Percentiles rank a stretch among this genome's conserved stretches.
Conservation (phyloP, 2,888 invertebrate species). For the Lasioglossum lativentre region DNA sequence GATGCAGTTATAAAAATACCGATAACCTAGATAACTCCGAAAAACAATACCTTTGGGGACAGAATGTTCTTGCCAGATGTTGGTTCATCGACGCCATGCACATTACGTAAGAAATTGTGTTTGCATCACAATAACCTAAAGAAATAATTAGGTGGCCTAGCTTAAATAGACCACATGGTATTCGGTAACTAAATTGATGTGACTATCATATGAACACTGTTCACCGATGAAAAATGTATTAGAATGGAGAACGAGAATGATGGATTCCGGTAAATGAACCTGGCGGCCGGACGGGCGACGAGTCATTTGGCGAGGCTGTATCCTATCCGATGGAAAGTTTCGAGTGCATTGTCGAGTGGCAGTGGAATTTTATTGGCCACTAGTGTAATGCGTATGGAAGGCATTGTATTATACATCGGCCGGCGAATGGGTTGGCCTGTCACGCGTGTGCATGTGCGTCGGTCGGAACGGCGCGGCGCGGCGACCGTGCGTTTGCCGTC, state of each 20-base stretch:
- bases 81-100: no score
- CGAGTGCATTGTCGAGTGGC: not conserved
- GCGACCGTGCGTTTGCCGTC: slow-evolving; percentile 30
- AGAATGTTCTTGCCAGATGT: no score
- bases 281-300: not conserved
- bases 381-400: not conserved
- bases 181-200: no score
- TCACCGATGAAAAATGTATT: not conserved
- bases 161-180: no score
- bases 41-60: no score
- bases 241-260: not conserved
- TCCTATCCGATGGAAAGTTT: not conserved
- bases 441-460: not conserved
- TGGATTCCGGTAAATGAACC: not conserved
- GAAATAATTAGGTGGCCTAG: no score
- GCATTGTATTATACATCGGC: not conserved
- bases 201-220: no score
- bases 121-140: no score
- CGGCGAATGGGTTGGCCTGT: not conserved
- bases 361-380: slow-evolving; percentile 4
- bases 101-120: no score
- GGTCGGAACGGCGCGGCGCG: not conserved
- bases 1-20: no score
- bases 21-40: no score
- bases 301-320: not conserved